Percentiles rank a stretch among this genome's conserved stretches.
Evolutionary conservation across 2,113 vertebrate species (phyloP).

Genomic region (Willisornis vidua): DNA sequence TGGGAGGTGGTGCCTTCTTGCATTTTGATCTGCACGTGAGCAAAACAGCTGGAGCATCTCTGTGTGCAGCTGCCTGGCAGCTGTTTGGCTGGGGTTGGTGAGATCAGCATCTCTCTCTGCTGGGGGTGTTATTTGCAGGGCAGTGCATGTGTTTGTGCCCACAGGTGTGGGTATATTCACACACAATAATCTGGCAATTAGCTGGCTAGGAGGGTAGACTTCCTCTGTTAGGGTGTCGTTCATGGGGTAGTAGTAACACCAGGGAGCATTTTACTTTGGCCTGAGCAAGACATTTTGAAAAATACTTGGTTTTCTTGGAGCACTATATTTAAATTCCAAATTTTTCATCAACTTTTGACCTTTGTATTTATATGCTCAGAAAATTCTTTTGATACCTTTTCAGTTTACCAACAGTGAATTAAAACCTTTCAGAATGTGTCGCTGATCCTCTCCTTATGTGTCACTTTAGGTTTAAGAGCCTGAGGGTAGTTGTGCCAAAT

Average conservation of each 20-base stretch:
- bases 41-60: neutral
- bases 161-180: neutral
- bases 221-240: neutral
- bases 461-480: constrained; percentile 17
- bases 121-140: neutral
- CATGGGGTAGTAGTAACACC: neutral
- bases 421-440: constrained; percentile 27
- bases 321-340: constrained; percentile 40
- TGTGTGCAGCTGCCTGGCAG: neutral
- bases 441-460: constrained; percentile 29
- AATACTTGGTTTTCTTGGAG: constrained; percentile 20
- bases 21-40: neutral
- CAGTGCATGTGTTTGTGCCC: neutral
- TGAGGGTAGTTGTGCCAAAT: neutral
- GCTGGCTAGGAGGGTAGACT: neutral
- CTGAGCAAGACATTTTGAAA: neutral
- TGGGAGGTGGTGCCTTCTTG: neutral
- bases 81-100: neutral
- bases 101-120: neutral
- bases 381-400: constrained; percentile 41
- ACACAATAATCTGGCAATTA: neutral
- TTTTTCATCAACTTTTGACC: neutral
- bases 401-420: constrained; percentile 24
- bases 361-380: constrained; percentile 30
- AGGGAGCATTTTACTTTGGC: neutral